Percentiles rank a stretch among this genome's conserved stretches.
These are phyloP conservation scores for Rhadinocentrus ornatus DNA, from an alignment of 2,797 vertebrate species.

Conservation along the genomic window DNA sequence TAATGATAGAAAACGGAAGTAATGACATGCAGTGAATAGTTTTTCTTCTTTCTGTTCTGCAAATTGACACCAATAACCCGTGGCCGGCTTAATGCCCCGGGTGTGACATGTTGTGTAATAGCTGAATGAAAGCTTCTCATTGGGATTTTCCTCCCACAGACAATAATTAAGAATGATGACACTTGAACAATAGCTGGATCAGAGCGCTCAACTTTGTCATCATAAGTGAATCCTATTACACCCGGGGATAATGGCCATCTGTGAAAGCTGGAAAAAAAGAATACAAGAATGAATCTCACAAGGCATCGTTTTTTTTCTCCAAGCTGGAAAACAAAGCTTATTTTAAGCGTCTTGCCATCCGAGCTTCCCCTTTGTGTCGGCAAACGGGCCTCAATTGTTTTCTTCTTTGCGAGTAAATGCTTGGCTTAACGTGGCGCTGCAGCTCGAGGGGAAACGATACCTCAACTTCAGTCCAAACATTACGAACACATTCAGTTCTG, in stretches of 20 bases:
- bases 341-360: constrained; percentile 56
- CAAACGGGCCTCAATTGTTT: constrained; percentile 66
- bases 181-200: constrained; percentile 64
- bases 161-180: constrained; percentile 72
- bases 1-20: constrained; percentile 64
- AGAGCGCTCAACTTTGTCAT: constrained; percentile 64
- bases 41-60: constrained; percentile 38
- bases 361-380: constrained; percentile 50
- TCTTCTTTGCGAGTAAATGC: constrained; percentile 62
- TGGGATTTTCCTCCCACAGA: constrained; percentile 43
- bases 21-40: constrained; percentile 48
- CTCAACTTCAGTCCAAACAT: constrained; percentile 3
- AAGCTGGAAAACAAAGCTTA: constrained; percentile 68
- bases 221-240: constrained; percentile 68
- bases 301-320: constrained; percentile 43
- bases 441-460: constrained; percentile 22
- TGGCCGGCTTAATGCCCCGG: constrained; percentile 33
- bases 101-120: constrained; percentile 38
- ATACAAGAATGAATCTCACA: constrained; percentile 61
- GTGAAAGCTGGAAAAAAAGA: constrained; percentile 27
- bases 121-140: constrained; percentile 47
- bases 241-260: constrained; percentile 61
- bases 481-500: constrained; percentile 8
- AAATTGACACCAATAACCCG: constrained; percentile 59
- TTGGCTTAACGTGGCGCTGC: constrained; percentile 59